Evolutionary conservation across 2,113 vertebrate species (phyloP), one percentile per base, ranked within the genome.

Genomic region (Antigone vipio): DNA sequence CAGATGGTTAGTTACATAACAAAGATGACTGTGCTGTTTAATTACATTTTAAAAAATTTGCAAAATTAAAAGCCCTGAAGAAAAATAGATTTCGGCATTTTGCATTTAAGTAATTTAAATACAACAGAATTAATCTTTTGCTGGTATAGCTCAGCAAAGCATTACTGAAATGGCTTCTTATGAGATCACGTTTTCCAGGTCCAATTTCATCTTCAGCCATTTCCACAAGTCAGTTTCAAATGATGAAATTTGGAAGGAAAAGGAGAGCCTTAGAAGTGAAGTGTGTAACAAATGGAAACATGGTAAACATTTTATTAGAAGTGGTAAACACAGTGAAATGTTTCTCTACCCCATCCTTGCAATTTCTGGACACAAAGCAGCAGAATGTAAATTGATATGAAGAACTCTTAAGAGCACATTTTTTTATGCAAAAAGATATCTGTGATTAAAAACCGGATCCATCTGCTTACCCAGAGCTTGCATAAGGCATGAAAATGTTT

Each of bases 311-410:
- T 89, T 92, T 71, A 74, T 88, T 80, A 53, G 34, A 92, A 80
- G 86, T 47, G 23, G 88, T 92, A 94, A 95, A 95, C 62, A 75
- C n/a, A 58, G 42, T 79, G 66, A 91, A 93, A 91, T 30, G 55
- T 49, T 85, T 66, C 76, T 84, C 56, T 44, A 62, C 12, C 34
- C 60, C 47, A 10, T 67, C 53, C 75, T 74, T 88, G 64, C 23
- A 75, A 81, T 29, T 76, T 86, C 44, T 50, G 72, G 47, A 91
- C 74, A 53, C 0, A 5, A 95, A 79, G 29, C 38, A 85, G 40
- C 27, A 94, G 80, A 91, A 83, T 6, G 29, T 8, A 94, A 81
- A 86, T 45, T 45, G 44, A 66, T 35, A n/a, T 2, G 15, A 81
- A 88, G 53, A 94, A n/a, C 42, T 40, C 45, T 35, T 30, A 64